These are phyloP conservation scores for Dasypus novemcinctus DNA, from an alignment of 2,113 vertebrate genomes.

Conservation along the genomic window DNA sequence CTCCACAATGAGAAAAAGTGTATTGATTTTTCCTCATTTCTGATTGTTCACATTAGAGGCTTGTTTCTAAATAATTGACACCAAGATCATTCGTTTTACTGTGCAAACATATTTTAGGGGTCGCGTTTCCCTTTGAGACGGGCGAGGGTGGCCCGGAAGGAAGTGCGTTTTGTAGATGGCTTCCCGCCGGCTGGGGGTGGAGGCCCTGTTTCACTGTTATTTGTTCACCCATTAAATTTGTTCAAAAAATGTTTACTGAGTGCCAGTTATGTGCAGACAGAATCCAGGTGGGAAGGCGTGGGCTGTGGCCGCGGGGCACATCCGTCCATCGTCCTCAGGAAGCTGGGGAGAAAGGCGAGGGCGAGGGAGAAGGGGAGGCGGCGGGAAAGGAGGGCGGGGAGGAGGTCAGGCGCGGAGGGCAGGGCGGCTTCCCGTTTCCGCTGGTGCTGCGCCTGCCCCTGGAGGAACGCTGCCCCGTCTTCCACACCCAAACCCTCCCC, in stretches of 20 bases:
- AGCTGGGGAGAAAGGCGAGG: not conserved
- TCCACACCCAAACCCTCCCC: not conserved
- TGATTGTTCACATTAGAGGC: slow-evolving; percentile 80
- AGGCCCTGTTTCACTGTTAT: not conserved
- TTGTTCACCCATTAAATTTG: not conserved
- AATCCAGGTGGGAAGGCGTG: fast-evolving
- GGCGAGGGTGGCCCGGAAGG: not conserved
- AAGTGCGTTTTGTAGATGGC: not conserved
- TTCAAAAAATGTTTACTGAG: not conserved
- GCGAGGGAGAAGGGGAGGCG: not conserved
- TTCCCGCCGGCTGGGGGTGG: not conserved
- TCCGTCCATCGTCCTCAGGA: not conserved
- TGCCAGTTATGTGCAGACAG: not conserved
- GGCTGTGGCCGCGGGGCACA: not conserved
- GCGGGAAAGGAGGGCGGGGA: not conserved
- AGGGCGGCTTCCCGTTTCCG: not conserved
- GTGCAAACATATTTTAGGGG: slow-evolving; percentile 52
- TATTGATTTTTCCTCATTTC: slow-evolving; percentile 83
- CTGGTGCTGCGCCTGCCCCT: not conserved
- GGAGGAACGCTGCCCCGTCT: not conserved
- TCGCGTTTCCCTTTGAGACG: slow-evolving; percentile 37
- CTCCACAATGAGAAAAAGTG: slow-evolving; percentile 65
- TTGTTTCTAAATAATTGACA: slow-evolving; percentile 82
- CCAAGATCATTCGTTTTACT: slow-evolving; percentile 77
- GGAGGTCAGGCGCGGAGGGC: not conserved